phyloP scores from a whole-genome alignment of 2,888 invertebrate genomes.

The Cynaeus angustus region DNA sequence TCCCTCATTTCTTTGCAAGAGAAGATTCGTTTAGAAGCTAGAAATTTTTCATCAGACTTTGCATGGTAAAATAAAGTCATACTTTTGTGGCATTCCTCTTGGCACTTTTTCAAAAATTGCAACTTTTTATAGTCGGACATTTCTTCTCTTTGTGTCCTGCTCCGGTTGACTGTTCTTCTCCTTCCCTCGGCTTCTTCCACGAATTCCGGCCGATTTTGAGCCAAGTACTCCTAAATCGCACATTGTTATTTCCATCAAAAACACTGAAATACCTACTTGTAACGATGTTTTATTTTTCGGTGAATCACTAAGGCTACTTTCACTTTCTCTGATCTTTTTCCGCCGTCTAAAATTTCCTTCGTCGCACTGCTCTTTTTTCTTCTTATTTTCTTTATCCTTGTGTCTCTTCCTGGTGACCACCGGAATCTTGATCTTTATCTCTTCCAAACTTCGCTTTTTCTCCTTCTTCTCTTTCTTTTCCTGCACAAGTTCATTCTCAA shows the following conservation, averaged over 20 bases:
- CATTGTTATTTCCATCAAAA: no score
- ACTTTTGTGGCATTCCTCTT: conserved; percentile 26
- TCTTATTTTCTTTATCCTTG: conserved; percentile 54
- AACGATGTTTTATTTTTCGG: conserved; percentile 34
- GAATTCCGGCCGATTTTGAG: conserved; percentile 82
- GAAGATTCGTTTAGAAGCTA: conserved; percentile 57
- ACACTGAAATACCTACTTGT: conserved; percentile 59
- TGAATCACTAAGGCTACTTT: neutral
- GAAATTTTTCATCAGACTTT: no score
- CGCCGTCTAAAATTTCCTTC: no score
- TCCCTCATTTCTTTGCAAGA: conserved; percentile 75
- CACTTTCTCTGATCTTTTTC: conserved; percentile 42
- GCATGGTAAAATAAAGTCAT: conserved; percentile 1
- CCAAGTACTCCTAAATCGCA: conserved; percentile 80
- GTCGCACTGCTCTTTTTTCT: conserved; percentile 42
- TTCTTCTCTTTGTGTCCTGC: conserved; percentile 63
- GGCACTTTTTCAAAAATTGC: conserved; percentile 56
- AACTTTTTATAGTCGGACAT: conserved; percentile 70
- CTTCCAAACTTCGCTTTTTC: conserved; percentile 55
- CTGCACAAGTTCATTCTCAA: conserved; percentile 59
- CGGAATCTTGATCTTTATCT: conserved; percentile 62
- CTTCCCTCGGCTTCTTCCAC: conserved; percentile 75
- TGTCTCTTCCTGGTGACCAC: conserved; percentile 53
- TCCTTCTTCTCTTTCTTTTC: conserved; percentile 49
- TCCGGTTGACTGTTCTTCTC: conserved; percentile 61